phyloP scores from a whole-genome alignment of 2,888 invertebrate genomes.

The Thelaira solivaga region DNA sequence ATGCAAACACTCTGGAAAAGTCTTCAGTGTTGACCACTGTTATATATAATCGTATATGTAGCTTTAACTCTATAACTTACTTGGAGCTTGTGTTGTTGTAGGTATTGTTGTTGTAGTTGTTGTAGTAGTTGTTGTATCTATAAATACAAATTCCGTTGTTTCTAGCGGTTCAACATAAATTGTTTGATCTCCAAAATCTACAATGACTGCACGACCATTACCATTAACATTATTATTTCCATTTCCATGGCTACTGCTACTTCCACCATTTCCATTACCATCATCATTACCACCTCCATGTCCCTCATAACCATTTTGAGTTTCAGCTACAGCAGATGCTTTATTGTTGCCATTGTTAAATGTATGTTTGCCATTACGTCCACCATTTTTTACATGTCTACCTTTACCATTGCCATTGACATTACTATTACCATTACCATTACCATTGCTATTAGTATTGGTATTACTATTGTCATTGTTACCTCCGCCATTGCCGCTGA shows the following conservation, averaged over 20 bases:
- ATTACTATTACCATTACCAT: constrained; percentile 46
- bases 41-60: not conserved
- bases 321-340: constrained; percentile 38
- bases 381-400: constrained; percentile 49
- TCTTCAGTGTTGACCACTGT: not conserved
- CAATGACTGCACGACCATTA: constrained; percentile 69
- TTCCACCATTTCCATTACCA: constrained; percentile 66
- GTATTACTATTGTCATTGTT: constrained; percentile 55
- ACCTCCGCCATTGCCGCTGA: constrained; percentile 62
- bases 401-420: constrained; percentile 28
- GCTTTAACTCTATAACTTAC: constrained; percentile 71
- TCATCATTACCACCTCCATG: constrained; percentile 42
- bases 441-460: constrained; percentile 47
- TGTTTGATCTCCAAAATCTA: constrained; percentile 75
- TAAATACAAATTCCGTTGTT: constrained; percentile 78
- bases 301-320: constrained; percentile 32
- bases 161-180: constrained; percentile 77
- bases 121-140: constrained; percentile 73
- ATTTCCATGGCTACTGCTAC: constrained; percentile 61
- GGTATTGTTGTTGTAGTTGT: constrained; percentile 79
- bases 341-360: constrained; percentile 51
- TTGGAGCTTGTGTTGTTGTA: constrained; percentile 79
- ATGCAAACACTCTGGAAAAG: too few species aligned
- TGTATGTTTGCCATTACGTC: constrained; percentile 63
- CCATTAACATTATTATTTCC: constrained; percentile 64